A percentile compares a stretch with the other conserved stretches of the same genome.
Conservation (phyloP, 23 tunicate genomes). For the Trididemnum miniatum region DNA sequence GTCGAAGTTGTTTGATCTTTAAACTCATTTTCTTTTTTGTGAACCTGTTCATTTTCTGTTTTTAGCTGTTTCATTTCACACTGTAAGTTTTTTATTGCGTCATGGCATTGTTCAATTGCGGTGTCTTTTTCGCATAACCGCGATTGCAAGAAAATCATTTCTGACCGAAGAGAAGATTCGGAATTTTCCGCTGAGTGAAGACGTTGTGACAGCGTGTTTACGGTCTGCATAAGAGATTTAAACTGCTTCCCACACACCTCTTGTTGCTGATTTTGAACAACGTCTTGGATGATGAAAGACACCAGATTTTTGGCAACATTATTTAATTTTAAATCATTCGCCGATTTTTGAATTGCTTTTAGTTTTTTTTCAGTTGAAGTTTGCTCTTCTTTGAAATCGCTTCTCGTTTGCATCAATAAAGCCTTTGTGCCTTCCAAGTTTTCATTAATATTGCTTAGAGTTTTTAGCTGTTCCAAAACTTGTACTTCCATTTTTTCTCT, state of each 20-base stretch:
- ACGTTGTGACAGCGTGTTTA: no score
- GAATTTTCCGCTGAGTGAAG: no score
- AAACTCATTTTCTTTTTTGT: no score
- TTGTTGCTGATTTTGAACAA: neutral
- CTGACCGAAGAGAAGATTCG: no score
- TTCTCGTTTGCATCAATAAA: neutral
- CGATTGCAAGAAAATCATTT: no score
- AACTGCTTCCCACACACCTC: no score
- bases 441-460: neutral
- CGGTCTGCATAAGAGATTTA: no score
- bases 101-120: neutral
- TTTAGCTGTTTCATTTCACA: neutral
- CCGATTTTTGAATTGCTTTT: neutral
- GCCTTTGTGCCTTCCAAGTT: neutral
- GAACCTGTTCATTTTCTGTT: neutral
- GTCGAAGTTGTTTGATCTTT: neutral
- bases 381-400: neutral
- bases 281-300: neutral
- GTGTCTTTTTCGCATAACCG: neutral
- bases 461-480: neutral
- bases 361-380: neutral
- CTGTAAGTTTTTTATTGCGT: neutral
- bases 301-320: neutral
- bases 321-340: no score
- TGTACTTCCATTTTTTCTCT: neutral